Evolutionary conservation across 1,140 invertebrate genomes (phyloP).

Genomic region (Sesamia nonagrioides): DNA sequence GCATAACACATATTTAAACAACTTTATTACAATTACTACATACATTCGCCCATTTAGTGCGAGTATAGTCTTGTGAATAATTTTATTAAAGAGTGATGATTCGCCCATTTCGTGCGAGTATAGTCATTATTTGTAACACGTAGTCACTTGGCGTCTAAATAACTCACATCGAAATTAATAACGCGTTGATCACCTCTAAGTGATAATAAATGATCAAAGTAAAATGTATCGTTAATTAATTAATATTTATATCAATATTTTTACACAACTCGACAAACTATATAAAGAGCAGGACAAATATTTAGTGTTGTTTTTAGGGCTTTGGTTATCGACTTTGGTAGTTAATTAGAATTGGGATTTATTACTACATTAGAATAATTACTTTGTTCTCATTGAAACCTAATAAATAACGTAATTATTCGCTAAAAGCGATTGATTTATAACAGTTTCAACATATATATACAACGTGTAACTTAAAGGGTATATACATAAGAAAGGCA

Average conservation of each 20-base stretch:
- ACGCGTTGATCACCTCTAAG: slow-evolving; percentile 17
- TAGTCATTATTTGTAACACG: neutral
- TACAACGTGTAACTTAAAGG: too few species aligned
- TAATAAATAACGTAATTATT: slow-evolving; percentile 20
- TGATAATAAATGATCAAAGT: slow-evolving; percentile 1
- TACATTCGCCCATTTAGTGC: too few species aligned
- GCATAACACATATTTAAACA: too few species aligned
- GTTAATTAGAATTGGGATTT: slow-evolving; percentile 12
- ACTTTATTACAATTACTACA: too few species aligned
- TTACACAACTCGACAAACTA: neutral
- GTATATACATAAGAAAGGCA: too few species aligned
- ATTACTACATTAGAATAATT: slow-evolving; percentile 19
- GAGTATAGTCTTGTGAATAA: too few species aligned
- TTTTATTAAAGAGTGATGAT: too few species aligned
- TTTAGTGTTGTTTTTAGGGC: neutral
- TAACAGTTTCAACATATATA: neutral
- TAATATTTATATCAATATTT: neutral
- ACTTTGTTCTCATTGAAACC: slow-evolving; percentile 16
- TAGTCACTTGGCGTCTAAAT: slow-evolving; percentile 42
- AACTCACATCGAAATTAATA: slow-evolving; percentile 19
- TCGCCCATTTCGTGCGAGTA: too few species aligned
- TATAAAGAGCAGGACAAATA: slow-evolving; percentile 14
- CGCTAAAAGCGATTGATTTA: neutral
- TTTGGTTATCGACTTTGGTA: slow-evolving; percentile 16
- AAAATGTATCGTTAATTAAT: neutral